Evolutionary conservation across 2,797 vertebrate genomes (phyloP), one percentile per base, ranked within the genome.

Genomic region (Pteronotus mesoamericanus): DNA sequence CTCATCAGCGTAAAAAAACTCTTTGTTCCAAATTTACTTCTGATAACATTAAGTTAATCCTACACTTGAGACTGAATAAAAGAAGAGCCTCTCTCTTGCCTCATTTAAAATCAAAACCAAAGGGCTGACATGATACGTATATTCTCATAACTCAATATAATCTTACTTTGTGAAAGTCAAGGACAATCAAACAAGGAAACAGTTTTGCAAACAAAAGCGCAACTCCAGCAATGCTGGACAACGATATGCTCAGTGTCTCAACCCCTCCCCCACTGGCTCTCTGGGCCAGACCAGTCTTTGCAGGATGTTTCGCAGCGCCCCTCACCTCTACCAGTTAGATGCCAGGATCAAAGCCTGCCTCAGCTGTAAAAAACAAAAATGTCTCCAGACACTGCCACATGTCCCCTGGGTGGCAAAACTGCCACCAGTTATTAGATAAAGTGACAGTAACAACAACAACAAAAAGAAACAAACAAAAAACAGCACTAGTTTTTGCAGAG

Each of bases 31-130:
- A 94, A 95, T 78, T 83, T 88, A 92, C 59, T 94, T 91, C 55
- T 85, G 77, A 46, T 64, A 92, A 78, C n/a, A 95, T 86, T 74
- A 92, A 55, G 34, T 78, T 87, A 86, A 85, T 77, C 34, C 37
- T 42, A 83, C 82, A 91, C 69, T 71, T 86, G 84, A 94, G 66
- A 94, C 48, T 57, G 83, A 96, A 89, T 78, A 71, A 83, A 94
- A 96, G 74, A 88, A 86, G n/a, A 87, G 71, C 39, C 64, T 94
- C 69, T 46, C 39, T 84, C 42, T 55, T 92, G 88, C 29, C 77
- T 96, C 85, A 96, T 61, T 91, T 95, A 92, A 90, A 96, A 92
- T 26, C 57, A 89, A 86, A 87, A 94, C 92, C 66, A 86, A 77
- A 86, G n/a, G 53, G 24, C 66, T 89, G 32, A 77, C 88, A 46